A percentile compares a stretch with the other conserved stretches of the same genome.
Conservation (phyloP, 2,888 invertebrate genomes). For the Laspeyria flexula region DNA sequence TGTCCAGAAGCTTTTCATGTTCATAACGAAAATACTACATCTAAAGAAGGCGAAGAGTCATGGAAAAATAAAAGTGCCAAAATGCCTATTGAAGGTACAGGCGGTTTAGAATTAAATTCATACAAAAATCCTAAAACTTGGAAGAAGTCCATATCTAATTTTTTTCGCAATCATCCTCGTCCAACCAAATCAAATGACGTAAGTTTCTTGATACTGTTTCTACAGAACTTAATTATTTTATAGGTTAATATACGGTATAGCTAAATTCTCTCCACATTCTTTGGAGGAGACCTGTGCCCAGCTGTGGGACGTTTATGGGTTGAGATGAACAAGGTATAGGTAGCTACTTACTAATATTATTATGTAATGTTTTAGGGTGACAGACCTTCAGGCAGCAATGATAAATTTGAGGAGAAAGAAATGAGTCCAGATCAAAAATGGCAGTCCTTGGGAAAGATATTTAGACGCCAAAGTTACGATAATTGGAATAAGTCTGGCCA, state of each 20-base stretch:
- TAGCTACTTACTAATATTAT: too few relatives aligned
- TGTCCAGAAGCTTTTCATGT: slow-evolving; percentile 71
- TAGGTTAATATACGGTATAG: too few relatives aligned
- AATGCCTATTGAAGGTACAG: slow-evolving; percentile 60
- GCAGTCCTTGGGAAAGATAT: slow-evolving; percentile 81
- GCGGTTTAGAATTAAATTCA: slow-evolving; percentile 65
- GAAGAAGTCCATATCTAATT: slow-evolving; percentile 79
- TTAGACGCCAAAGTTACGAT: slow-evolving; percentile 78
- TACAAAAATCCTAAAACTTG: slow-evolving; percentile 75
- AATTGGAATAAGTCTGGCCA: slow-evolving; percentile 66
- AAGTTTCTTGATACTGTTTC: slow-evolving; percentile 36
- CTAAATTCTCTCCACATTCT: too few relatives aligned
- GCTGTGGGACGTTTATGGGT: too few relatives aligned
- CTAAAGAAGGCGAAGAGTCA: slow-evolving; percentile 61
- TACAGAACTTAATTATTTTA: not conserved
- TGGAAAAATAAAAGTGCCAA: slow-evolving; percentile 60
- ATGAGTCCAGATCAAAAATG: slow-evolving; percentile 77
- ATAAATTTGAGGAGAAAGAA: slow-evolving; percentile 71
- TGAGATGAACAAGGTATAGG: too few relatives aligned
- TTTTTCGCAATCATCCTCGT: slow-evolving; percentile 76
- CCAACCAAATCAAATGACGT: slow-evolving; percentile 80
- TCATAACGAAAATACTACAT: slow-evolving; percentile 55
- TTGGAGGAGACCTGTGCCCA: too few relatives aligned
- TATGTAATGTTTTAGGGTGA: slow-evolving; percentile 68
- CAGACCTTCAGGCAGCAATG: slow-evolving; percentile 66